Evolutionary conservation across 1,140 invertebrate species (phyloP).

Genomic region (Apis laboriosa): DNA sequence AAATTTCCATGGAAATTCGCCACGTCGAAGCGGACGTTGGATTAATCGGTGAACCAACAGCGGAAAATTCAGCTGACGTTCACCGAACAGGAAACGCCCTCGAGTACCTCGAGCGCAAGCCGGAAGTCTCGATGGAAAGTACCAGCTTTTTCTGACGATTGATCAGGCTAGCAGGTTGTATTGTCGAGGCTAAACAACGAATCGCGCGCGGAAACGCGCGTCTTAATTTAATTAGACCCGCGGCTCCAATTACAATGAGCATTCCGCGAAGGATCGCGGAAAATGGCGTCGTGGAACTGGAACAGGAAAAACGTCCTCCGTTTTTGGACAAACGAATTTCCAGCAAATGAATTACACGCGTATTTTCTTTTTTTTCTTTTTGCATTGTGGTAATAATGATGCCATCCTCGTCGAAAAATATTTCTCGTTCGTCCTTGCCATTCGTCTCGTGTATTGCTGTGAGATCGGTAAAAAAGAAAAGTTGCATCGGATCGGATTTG

Average conservation of each 20-base stretch:
- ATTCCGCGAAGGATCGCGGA: background rate
- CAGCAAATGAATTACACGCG: too few species aligned
- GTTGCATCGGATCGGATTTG: too few species aligned
- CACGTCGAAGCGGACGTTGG: background rate
- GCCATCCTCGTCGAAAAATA: too few species aligned
- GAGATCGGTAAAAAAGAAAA: too few species aligned
- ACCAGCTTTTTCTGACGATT: background rate
- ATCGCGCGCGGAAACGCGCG: constrained; percentile 2
- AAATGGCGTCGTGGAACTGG: background rate
- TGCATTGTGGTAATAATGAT: too few species aligned
- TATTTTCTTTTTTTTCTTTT: too few species aligned
- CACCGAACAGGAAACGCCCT: background rate
- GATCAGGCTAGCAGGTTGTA: background rate
- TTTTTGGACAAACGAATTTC: background rate
- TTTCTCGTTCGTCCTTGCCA: too few species aligned
- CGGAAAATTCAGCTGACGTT: background rate
- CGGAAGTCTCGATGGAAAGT: background rate
- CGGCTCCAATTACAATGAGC: background rate
- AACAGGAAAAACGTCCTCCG: background rate
- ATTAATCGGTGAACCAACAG: background rate
- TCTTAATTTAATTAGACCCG: constrained; percentile 32
- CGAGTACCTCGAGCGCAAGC: background rate
- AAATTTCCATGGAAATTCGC: background rate
- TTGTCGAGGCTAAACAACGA: background rate
- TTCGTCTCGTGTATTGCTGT: too few species aligned